phyloP scores from a whole-genome alignment of 1,140 invertebrate species.

The Drosophila pectinifera region DNA sequence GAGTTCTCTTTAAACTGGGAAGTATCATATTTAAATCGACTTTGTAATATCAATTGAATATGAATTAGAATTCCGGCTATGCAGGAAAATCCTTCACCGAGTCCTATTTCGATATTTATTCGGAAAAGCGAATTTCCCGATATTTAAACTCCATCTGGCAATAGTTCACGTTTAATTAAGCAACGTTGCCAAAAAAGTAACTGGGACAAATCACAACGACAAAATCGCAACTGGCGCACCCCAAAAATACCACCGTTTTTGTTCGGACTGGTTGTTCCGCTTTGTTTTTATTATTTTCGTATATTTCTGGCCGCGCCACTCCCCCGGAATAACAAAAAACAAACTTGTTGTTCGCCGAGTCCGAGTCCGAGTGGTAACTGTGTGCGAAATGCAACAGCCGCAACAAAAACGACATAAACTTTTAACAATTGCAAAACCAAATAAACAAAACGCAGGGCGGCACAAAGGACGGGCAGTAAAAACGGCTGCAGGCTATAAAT shows the following conservation, averaged over 20 bases:
- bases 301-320: conserved; percentile 22
- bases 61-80: background rate
- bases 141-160: conserved; percentile 63
- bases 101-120: background rate
- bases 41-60: too few species aligned
- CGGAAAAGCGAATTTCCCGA: conserved; percentile 4
- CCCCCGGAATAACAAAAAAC: conserved; percentile 45
- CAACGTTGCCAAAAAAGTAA: conserved; percentile 56
- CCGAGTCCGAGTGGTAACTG: conserved; percentile 49
- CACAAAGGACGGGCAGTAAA: conserved; percentile 60
- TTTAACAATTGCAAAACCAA: conserved; percentile 79
- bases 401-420: conserved; percentile 78
- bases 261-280: conserved; percentile 12
- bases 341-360: conserved; percentile 44
- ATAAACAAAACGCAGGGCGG: conserved; percentile 55
- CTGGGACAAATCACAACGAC: conserved; percentile 63
- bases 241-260: conserved; percentile 54
- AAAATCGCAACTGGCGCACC: conserved; percentile 65
- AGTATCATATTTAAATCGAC: too few species aligned
- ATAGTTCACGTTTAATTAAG: conserved; percentile 80
- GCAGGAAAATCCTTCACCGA: too few species aligned
- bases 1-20: too few species aligned
- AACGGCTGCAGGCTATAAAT: conserved; percentile 78
- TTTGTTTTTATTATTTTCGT: conserved; percentile 23
- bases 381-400: conserved; percentile 76